Base-by-base conservation (phyloP, 2,797 vertebrate genomes). In the Galagoides demidoff region DNA sequence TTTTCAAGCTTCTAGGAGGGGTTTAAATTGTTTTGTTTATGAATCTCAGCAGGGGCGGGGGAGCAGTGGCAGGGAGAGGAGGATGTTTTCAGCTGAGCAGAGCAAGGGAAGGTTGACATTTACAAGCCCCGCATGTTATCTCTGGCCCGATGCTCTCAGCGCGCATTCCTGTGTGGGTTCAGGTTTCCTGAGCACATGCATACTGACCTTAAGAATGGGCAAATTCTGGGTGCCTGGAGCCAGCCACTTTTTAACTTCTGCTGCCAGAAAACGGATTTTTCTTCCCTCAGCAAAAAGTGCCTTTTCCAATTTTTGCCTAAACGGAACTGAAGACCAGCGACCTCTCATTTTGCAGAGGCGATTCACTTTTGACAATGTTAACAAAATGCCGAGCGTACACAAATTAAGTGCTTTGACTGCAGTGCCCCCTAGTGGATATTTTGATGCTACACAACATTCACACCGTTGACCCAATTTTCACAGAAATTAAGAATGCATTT, bases 341-440 rank as follows among this genome's bases (percentile, higher is more conserved):
- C 16, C 43, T 89, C 52, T 91, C 29, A 25, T 86, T 77, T 61
- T 93, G 73, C 55, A 71, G 59, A 92, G 92, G 78, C 78, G 77
- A 82, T 77, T 59, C 70, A 57, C 27, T 94, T 95, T 68, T 43
- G 83, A 68, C 88, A 61, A 1, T 37, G 34, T 77, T 76, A 12
- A 55, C 73, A 61, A 45, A 88, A 73, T 1, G 59, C 7, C 0
- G 3, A 22, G 17, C 88, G 82, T 76, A 66, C 23, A 25, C 70
- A 49, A n/a, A 14, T 39, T 71, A 13, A 37, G 34, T 16, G 79
- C 66, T 84, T 90, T 74, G 90, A 39, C 81, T 82, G 68, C 68
- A 93, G 86, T 85, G 97, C 39, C 95, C 39, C 25, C 97, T 96
- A 16, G 91, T 90, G 96, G 96, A 27, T 9, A 37, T 1, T 19